Conservation (phyloP, 2,113 vertebrate genomes). For the Toxotes chatareus region DNA sequence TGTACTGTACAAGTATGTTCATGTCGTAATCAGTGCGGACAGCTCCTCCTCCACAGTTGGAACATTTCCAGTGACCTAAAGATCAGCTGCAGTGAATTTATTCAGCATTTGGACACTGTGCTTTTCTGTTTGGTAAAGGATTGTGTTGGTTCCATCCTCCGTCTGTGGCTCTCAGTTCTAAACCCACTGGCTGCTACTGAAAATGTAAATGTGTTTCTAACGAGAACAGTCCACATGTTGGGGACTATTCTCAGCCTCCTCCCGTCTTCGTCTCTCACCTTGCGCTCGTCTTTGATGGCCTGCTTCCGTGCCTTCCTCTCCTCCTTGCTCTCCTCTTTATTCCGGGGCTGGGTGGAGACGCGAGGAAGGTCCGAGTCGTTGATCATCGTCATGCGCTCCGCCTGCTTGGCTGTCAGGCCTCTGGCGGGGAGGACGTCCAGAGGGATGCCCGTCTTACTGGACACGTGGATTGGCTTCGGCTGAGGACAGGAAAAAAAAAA, state of each 20-base stretch:
- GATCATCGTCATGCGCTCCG: conserved; percentile 91
- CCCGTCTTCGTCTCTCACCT: conserved; percentile 80
- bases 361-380: conserved; percentile 90
- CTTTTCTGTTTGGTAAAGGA: no score
- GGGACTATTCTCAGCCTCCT: no score
- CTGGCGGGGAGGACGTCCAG: conserved; percentile 87
- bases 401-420: conserved; percentile 88
- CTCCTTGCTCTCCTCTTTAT: conserved; percentile 87
- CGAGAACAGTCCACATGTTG: no score
- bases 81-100: no score
- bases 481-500: conserved; percentile 63
- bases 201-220: no score
- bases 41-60: no score
- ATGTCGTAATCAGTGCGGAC: no score
- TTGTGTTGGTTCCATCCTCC: no score
- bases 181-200: no score
- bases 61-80: no score
- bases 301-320: conserved; percentile 90
- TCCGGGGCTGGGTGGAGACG: conserved; percentile 85
- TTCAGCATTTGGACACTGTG: no score
- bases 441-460: conserved; percentile 92
- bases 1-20: not conserved
- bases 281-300: conserved; percentile 91
- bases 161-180: no score
- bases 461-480: conserved; percentile 89